phyloP scores from a whole-genome alignment of 92 coral and sea anemone species.

The Desmophyllum pertusum region DNA sequence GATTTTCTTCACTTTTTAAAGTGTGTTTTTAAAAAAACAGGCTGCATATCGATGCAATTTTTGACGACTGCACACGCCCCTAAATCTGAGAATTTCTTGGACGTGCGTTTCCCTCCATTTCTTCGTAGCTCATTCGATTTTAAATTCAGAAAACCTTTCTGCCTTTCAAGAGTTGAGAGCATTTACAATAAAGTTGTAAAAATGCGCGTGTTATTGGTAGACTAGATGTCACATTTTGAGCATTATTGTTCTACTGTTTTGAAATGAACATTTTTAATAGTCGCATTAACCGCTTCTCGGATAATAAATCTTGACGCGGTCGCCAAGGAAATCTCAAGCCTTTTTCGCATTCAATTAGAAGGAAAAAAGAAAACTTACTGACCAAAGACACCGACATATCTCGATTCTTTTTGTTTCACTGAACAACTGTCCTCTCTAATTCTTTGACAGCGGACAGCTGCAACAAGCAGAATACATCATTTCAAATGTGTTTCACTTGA shows the following conservation, averaged over 20 bases:
- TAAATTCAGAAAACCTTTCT: slow-evolving; percentile 1
- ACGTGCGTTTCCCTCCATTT: not conserved
- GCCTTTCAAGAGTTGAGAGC: not conserved
- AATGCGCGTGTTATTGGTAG: slow-evolving; percentile 15
- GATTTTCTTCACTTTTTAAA: not conserved
- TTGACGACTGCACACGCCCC: not conserved
- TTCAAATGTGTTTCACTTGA: not conserved
- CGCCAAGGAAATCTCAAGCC: slow-evolving; percentile 23
- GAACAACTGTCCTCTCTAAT: not conserved
- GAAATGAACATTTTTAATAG: not conserved
- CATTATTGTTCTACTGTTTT: not conserved
- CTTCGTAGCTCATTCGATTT: not conserved
- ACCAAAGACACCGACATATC: slow-evolving; percentile 29
- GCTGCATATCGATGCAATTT: not conserved
- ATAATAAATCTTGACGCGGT: slow-evolving; percentile 21
- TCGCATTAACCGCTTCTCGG: slow-evolving; percentile 2
- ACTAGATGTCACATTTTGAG: not conserved
- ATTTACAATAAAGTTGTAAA: not conserved
- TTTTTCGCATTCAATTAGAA: slow-evolving; percentile 23
- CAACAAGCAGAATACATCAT: not conserved
- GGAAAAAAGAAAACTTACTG: slow-evolving; percentile 7
- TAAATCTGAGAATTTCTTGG: not conserved
- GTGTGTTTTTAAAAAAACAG: too few relatives aligned
- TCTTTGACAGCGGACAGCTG: slow-evolving; percentile 40
- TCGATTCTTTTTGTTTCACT: not conserved